Base-by-base conservation (phyloP, 1,140 invertebrate species). In the Calephelis virginiensis region DNA sequence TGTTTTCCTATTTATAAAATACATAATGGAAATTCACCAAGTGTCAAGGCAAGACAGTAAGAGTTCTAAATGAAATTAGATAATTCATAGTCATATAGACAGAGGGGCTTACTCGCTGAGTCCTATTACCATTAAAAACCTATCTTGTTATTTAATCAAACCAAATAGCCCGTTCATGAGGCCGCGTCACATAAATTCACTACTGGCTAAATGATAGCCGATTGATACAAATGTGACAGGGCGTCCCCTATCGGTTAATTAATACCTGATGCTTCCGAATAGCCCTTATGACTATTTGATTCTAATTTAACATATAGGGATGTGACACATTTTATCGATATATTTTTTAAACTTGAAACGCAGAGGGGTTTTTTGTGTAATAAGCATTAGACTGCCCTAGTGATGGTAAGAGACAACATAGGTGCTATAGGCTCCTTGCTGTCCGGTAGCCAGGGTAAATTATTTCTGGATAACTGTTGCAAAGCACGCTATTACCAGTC, bases 141-240 rank as follows among this genome's bases (percentile, higher is more conserved):
- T 38, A 40, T 59, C 38, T 59, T 38, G 56, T 59, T n/a, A 12
- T 59, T 13, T 59, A 40, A 59, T 59, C 56, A 59, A 59, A 59
- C 56, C 37, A 40, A 59, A 59, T 59, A 59, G 28, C 56, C 37
- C 56, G 56, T 59, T 59, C 56, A 6, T 10, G 56, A 59, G 56
- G 28, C 28, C 56, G 56, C 37, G 28, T 38, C 56, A 59, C 37
- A 59, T 59, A 12, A 28, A 59, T 38, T 38, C 37, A 59, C n/a
- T 59, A 28, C 56, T n/a, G 28, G 56, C 12, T 40, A 59, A 59
- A 59, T 59, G 56, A 59, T 59, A 37, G 28, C 37, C 56, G 56
- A 59, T 59, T 59, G 56, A 59, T 59, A 59, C 56, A 59, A 59
- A 59, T 59, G 56, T 59, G 56, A 59, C 56, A 59, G 37, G 56